These are phyloP conservation scores for Petrophora chlorosata DNA, from an alignment of 2,888 invertebrate genomes.

Conservation along the genomic window DNA sequence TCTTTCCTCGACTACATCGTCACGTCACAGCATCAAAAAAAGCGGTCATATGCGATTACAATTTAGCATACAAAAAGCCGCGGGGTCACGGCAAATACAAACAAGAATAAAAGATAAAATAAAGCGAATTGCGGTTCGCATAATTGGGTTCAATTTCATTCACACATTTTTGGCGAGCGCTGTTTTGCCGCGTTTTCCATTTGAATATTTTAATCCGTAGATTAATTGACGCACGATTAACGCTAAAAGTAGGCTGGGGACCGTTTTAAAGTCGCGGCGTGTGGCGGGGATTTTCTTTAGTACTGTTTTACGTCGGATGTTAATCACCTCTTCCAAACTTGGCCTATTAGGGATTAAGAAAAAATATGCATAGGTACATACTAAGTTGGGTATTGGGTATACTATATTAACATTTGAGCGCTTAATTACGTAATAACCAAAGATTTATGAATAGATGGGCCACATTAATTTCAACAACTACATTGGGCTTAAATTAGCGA, in stretches of 20 bases:
- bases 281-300: conserved; percentile 17
- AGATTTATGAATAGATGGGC: too few relatives aligned
- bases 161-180: conserved; percentile 22
- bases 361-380: background rate
- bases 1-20: too few relatives aligned
- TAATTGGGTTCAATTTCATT: conserved; percentile 33
- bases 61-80: background rate
- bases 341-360: background rate
- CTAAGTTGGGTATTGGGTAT: background rate
- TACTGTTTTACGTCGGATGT: background rate
- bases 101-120: conserved; percentile 22
- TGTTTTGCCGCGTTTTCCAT: conserved; percentile 14
- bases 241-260: conserved; percentile 17
- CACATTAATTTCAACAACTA: too few relatives aligned
- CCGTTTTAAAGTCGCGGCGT: conserved; percentile 8
- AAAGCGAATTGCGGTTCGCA: conserved; percentile 15
- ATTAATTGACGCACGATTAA: conserved; percentile 23
- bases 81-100: conserved; percentile 7
- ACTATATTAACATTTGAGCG: too few relatives aligned
- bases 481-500: too few relatives aligned
- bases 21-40: too few relatives aligned
- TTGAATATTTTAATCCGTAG: conserved; percentile 25
- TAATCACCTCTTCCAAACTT: background rate
- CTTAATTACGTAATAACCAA: too few relatives aligned
- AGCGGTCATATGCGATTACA: background rate